These are phyloP conservation scores for Zalophus californianus DNA, from an alignment of 2,797 vertebrate genomes.

Conservation along the genomic window DNA sequence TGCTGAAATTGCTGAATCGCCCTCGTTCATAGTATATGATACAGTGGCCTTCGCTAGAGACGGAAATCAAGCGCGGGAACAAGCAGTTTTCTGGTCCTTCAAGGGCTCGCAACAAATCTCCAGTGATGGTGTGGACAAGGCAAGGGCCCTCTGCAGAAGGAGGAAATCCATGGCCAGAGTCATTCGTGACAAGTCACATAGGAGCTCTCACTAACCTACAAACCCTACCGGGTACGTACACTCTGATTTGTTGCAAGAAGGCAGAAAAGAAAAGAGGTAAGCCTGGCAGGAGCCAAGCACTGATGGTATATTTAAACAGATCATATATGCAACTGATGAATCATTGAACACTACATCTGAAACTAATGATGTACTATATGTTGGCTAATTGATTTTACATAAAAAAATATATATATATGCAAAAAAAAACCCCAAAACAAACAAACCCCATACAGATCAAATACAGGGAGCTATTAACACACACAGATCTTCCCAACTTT, in stretches of 20 bases:
- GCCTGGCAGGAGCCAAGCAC: background rate
- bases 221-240: fast-evolving
- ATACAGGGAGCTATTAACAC: background rate
- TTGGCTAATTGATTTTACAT: background rate
- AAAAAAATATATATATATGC: too few species aligned
- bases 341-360: too few species aligned
- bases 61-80: slow-evolving; percentile 95
- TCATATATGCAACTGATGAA: background rate
- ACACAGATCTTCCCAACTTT: background rate
- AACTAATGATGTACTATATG: background rate
- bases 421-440: too few species aligned
- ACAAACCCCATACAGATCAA: background rate
- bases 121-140: slow-evolving; percentile 99
- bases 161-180: background rate
- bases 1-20: slow-evolving; percentile 99
- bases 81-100: slow-evolving; percentile 96
- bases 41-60: slow-evolving; percentile 98
- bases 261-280: background rate
- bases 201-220: background rate
- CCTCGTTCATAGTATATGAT: slow-evolving; percentile 99
- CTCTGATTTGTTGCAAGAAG: background rate
- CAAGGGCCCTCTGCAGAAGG: slow-evolving; percentile 95
- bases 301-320: background rate
- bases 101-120: slow-evolving; percentile 96
- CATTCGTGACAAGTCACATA: background rate